Base-by-base conservation (phyloP, 2,797 vertebrate genomes). In the Fratercula arctica region DNA sequence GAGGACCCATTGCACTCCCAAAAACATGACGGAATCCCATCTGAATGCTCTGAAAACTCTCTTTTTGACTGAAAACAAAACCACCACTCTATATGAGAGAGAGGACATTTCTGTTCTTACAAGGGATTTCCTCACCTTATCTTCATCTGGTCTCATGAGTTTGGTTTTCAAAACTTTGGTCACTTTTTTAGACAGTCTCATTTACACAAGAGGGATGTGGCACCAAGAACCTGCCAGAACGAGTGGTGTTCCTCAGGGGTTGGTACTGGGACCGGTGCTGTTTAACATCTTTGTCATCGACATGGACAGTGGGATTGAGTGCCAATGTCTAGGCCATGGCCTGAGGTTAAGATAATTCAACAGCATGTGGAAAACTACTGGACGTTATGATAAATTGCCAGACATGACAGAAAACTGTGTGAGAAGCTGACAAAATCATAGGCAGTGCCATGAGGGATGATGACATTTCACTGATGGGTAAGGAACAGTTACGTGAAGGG, bases 381-480 rank as follows among this genome's bases (percentile, higher is more conserved):
- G 5, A 29, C 26, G 11, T 15, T 25, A 51, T 0, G 0, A 83
- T 25, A 90, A 78, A 50, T 66, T 39, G 51, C 21, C 67, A 78
- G 31, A 75, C 1, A 0, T 60, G 19, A 67, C 6, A 61, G 26
- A 85, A 85, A 67, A 10, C 12, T 23, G 19, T 20, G 31, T 61
- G 31, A 61, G 48, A 80, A 50, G 9, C 41, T 61, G 50, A 37
- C 11, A 86, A 86, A 75, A 68, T 53, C 59, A 79, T 5, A 17
- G 39, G 17, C 19, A 87, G 25, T 33, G 28, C 6, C 18, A 19
- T 57, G 13, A 69, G 16, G 23, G 24, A 39, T 50, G 16, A 64
- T 2, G 3, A 33, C 4, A 8, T 61, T 50, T 68, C 29, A 50
- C 13, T 2, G 0, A 2, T 28, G 15, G 19, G 11, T 73, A 45